Conservation (phyloP, 2,113 vertebrate species). For the Gasterosteus nipponicus region DNA sequence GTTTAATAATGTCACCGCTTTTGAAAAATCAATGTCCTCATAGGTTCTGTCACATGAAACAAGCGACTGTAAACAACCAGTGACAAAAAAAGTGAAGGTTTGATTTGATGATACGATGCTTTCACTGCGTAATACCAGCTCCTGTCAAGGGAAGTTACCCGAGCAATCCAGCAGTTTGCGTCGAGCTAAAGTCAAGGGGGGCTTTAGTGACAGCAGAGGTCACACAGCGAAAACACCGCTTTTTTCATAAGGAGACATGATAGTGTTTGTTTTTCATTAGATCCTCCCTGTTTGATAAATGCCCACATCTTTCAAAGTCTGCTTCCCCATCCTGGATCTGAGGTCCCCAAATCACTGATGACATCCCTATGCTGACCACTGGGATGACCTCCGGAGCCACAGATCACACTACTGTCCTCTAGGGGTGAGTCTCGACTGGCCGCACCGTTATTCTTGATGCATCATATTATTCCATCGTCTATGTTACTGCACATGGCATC, state of each 20-base stretch:
- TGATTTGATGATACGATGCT: not conserved
- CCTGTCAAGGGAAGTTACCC: conserved; percentile 4
- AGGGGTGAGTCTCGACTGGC: not conserved
- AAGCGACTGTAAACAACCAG: not conserved
- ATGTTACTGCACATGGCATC: not conserved
- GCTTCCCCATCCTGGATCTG: not conserved
- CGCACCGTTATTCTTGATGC: not conserved
- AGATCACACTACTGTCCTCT: not conserved
- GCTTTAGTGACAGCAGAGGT: not conserved
- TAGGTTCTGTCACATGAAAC: conserved; percentile 17
- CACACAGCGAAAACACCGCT: not conserved
- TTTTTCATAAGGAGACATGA: not conserved
- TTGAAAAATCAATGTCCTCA: conserved; percentile 19
- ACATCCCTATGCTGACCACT: not conserved
- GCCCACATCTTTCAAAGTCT: not conserved
- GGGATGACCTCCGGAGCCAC: not conserved
- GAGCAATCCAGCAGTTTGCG: not conserved
- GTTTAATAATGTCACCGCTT: conserved; percentile 14
- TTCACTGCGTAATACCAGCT: conserved; percentile 2
- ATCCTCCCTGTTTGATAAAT: not conserved
- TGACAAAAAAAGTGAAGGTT: conserved; percentile 3
- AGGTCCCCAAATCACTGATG: not conserved
- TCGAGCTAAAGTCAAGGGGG: not conserved
- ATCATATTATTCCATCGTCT: not conserved
- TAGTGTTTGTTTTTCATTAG: not conserved